These are phyloP conservation scores for Cenopis cana DNA, from an alignment of 2,888 invertebrate genomes.

Conservation along the genomic window DNA sequence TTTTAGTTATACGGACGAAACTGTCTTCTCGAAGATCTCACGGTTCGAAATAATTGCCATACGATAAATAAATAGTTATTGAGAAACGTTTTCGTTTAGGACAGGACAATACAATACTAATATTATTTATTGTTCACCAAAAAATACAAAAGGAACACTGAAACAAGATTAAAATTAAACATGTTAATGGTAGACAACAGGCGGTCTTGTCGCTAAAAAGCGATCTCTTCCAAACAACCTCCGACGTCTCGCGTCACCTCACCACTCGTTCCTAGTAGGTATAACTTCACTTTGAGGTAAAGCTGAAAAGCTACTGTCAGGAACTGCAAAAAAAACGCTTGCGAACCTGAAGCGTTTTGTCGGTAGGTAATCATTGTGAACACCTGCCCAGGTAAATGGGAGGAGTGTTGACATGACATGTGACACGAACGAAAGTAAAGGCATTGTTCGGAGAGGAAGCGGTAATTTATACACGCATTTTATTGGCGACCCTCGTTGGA, in stretches of 20 bases:
- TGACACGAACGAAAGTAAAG: conserved; percentile 29
- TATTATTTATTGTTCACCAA: no score
- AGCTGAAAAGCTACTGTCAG: no score
- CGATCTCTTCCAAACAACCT: no score
- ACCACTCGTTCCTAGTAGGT: background rate
- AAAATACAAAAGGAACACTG: no score
- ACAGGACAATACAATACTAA: no score
- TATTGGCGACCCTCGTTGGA: conserved; percentile 8
- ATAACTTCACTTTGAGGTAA: no score
- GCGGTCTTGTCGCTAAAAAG: no score
- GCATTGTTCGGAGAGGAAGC: conserved; percentile 16
- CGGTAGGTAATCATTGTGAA: background rate
- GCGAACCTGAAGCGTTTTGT: background rate
- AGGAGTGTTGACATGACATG: conserved; percentile 28
- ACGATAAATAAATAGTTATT: conserved; percentile 20
- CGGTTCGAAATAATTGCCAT: no score
- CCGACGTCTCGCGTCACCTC: background rate
- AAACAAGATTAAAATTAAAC: no score
- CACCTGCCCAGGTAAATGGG: background rate
- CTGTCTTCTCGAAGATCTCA: no score
- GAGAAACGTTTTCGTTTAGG: background rate
- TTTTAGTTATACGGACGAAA: no score
- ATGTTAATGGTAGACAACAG: no score
- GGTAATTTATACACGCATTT: conserved; percentile 31
- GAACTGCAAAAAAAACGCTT: background rate